Evolutionary conservation across 1,140 invertebrate species (phyloP), one percentile per base, ranked within the genome.

Genomic region (Drosophila saltans): DNA sequence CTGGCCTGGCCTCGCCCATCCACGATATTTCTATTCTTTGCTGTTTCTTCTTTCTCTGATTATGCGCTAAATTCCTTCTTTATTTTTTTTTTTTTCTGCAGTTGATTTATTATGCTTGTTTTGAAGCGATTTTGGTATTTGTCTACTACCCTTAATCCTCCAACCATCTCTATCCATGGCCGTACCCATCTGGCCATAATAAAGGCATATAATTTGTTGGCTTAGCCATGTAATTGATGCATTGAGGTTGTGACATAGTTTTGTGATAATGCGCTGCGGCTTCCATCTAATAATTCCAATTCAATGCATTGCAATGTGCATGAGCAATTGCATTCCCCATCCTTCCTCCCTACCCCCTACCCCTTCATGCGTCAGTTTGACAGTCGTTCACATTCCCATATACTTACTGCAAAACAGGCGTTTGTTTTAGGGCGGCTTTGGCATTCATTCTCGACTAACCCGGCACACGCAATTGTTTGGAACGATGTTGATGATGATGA

Each of bases 191-290:
- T 48, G 43, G 56, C 11, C 56, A 39, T 60, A 71, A 77, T 78
- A 69, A 65, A 73, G 80, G 58, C 80, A 77, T 77, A 81, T 80
- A 88, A 89, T 89, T 75, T 80, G 80, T 74, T 76, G 72, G 76
- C 76, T 80, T 77, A 69, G 73, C 77, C 41, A 66, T 74, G 71
- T 84, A 89, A 88, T 89, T 88, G 84, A 88, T 88, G 84, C 84
- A 89, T 89, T 84, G 66, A 57, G 85, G 85, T 84, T 89, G 74
- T 72, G 83, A 80, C 77, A 84, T 80, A 75, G 80, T 89, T 52
- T 89, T 70, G 69, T 21, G 84, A 83, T 86, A 80, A 88, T 82
- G 70, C 66, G 39, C 63, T 69, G 71, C 62, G 77, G 76, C 81
- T 83, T 77, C 69, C 73, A 72, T 66, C 63, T 63, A 69, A 72